These are phyloP conservation scores for Bombylius major DNA, from an alignment of 2,888 invertebrate species.

Conservation along the genomic window DNA sequence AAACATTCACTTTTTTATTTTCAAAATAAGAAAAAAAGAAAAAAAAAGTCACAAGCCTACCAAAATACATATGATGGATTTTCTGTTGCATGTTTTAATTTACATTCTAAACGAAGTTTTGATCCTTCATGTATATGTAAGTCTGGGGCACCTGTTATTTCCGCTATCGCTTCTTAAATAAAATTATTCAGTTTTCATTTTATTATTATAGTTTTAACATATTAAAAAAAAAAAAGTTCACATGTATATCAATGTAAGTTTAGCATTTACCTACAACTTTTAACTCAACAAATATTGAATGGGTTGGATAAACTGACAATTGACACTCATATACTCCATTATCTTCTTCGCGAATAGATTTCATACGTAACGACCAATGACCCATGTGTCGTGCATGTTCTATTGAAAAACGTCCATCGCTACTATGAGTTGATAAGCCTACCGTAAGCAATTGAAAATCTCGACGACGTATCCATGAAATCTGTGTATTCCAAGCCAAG, in stretches of 20 bases:
- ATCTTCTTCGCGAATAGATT: conserved; percentile 35
- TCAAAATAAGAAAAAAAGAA: too few species aligned
- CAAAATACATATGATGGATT: conserved; percentile 37
- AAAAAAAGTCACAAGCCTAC: conserved; percentile 19
- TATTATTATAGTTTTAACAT: too few species aligned
- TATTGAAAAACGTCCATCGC: conserved; percentile 50
- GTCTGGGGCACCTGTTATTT: conserved; percentile 35
- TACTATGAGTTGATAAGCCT: conserved; percentile 48
- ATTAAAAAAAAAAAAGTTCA: too few species aligned
- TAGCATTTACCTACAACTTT: conserved; percentile 45
- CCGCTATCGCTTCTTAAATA: conserved; percentile 33
- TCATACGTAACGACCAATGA: conserved; percentile 42
- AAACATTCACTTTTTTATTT: too few species aligned
- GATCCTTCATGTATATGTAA: conserved; percentile 37
- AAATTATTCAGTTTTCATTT: neutral
- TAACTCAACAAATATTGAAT: conserved; percentile 49
- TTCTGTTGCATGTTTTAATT: conserved; percentile 35
- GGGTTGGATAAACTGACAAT: conserved; percentile 52
- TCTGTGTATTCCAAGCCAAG: conserved; percentile 24
- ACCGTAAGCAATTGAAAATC: conserved; percentile 54
- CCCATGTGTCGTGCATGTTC: conserved; percentile 47
- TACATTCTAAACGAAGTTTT: conserved; percentile 33
- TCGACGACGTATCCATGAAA: conserved; percentile 52
- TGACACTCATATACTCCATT: conserved; percentile 48
- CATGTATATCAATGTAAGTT: too few species aligned